A percentile compares a stretch with the other conserved stretches of the same genome.
These are phyloP conservation scores for Drosophila sturtevanti DNA, from an alignment of 1,140 invertebrate species.

Conservation along the genomic window DNA sequence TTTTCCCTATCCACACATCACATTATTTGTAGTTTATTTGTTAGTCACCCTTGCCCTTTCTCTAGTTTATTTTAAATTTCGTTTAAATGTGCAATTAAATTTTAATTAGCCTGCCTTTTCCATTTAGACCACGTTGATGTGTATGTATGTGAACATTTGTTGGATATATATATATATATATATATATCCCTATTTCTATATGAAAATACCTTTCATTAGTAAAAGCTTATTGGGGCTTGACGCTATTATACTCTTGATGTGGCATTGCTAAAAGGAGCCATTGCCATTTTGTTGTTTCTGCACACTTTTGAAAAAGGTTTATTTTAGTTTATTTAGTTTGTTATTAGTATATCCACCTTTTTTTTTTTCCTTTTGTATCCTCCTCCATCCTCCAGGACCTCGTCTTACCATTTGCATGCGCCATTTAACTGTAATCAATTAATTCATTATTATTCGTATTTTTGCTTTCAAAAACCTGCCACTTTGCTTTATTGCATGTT, in stretches of 20 bases:
- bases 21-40: slow-evolving; percentile 20
- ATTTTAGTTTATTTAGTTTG: slow-evolving; percentile 25
- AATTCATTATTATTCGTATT: slow-evolving; percentile 77
- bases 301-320: slow-evolving; percentile 23
- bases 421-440: slow-evolving; percentile 79
- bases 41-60: slow-evolving; percentile 17
- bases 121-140: slow-evolving; percentile 12
- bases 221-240: slow-evolving; percentile 42
- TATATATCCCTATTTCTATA: slow-evolving; percentile 40
- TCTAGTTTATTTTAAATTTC: slow-evolving; percentile 73
- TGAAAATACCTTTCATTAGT: slow-evolving; percentile 61
- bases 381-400: not conserved
- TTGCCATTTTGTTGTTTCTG: slow-evolving; percentile 35
- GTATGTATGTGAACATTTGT: not conserved
- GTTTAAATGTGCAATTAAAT: slow-evolving; percentile 77
- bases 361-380: not conserved
- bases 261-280: slow-evolving; percentile 16
- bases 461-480: slow-evolving; percentile 64
- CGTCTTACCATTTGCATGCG: slow-evolving; percentile 27
- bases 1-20: not conserved
- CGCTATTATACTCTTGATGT: slow-evolving; percentile 51
- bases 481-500: slow-evolving; percentile 79
- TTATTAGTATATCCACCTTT: slow-evolving; percentile 25
- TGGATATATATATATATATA: slow-evolving; percentile 20
- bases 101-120: slow-evolving; percentile 70